Evolutionary conservation across 2,888 invertebrate species (phyloP).

Genomic region (Dyspetes luteomarginatus): DNA sequence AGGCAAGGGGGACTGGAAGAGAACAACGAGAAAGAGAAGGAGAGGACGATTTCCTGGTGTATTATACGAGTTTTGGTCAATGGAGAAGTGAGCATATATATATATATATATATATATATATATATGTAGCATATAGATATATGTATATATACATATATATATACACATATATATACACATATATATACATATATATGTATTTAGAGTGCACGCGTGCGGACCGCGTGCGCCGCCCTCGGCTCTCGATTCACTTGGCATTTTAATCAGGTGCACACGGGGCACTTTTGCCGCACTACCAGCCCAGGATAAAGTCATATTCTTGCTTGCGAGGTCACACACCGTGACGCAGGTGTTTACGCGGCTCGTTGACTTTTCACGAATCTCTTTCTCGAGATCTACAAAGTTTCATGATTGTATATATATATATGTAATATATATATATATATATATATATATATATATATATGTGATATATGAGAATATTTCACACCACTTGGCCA

Average conservation of each 20-base stretch:
- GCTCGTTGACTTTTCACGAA: conserved; percentile 63
- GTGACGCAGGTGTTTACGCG: conserved; percentile 63
- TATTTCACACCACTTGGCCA: no score
- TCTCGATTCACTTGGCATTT: conserved; percentile 53
- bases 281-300: conserved; percentile 45
- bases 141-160: not conserved
- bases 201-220: conserved; percentile 46
- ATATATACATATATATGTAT: not conserved
- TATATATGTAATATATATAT: not conserved
- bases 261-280: conserved; percentile 54
- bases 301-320: conserved; percentile 52
- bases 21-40: conserved; percentile 21
- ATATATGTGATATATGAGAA: no score
- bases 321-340: conserved; percentile 49
- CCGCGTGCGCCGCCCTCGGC: conserved; percentile 42
- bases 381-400: conserved; percentile 55
- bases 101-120: not conserved
- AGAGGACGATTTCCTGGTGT: conserved; percentile 33
- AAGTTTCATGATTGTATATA: conserved; percentile 24
- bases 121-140: conserved; percentile 25
- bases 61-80: conserved; percentile 53
- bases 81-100: conserved; percentile 19
- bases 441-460: not conserved
- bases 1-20: conserved; percentile 31
- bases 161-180: conserved; percentile 12